phyloP scores from a whole-genome alignment of 2,797 vertebrate genomes.

The Esox masquinongy region DNA sequence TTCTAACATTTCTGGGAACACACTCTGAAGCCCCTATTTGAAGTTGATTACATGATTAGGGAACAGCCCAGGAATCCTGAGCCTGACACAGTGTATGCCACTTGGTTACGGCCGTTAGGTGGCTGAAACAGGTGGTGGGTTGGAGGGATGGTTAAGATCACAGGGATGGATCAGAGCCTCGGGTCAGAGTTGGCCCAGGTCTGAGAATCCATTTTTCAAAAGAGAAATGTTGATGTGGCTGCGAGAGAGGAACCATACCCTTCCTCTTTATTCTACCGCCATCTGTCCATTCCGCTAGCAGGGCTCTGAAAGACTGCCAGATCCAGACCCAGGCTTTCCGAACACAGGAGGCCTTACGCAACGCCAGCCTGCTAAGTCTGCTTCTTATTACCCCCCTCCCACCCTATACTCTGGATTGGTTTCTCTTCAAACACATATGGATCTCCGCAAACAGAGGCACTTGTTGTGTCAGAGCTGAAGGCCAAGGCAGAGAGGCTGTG shows the following conservation, averaged over 20 bases:
- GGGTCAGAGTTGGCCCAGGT: constrained; percentile 27
- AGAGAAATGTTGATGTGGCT: constrained; percentile 59
- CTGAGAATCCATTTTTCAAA: constrained; percentile 57
- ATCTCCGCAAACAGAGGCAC: constrained; percentile 61
- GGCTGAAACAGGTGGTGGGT: constrained; percentile 35
- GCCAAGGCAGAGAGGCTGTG: neutral
- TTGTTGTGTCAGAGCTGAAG: constrained; percentile 49
- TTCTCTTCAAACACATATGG: constrained; percentile 38
- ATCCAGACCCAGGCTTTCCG: neutral
- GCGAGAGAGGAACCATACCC: constrained; percentile 34
- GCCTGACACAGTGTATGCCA: neutral
- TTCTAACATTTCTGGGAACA: neutral
- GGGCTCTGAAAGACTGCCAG: constrained; percentile 20
- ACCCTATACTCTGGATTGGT: constrained; percentile 24
- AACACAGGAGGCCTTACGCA: constrained; percentile 53
- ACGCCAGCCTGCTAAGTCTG: constrained; percentile 52
- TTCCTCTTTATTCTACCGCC: constrained; percentile 58
- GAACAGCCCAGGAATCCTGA: neutral
- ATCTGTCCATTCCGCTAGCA: constrained; percentile 55
- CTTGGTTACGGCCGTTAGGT: constrained; percentile 34
- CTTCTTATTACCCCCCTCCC: constrained; percentile 52
- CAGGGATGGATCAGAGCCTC: constrained; percentile 30
- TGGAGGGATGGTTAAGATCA: constrained; percentile 44
- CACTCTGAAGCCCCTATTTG: constrained; percentile 16
- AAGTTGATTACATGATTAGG: constrained; percentile 18